Base-by-base conservation (phyloP, 1,140 invertebrate species). In the Delia radicum region DNA sequence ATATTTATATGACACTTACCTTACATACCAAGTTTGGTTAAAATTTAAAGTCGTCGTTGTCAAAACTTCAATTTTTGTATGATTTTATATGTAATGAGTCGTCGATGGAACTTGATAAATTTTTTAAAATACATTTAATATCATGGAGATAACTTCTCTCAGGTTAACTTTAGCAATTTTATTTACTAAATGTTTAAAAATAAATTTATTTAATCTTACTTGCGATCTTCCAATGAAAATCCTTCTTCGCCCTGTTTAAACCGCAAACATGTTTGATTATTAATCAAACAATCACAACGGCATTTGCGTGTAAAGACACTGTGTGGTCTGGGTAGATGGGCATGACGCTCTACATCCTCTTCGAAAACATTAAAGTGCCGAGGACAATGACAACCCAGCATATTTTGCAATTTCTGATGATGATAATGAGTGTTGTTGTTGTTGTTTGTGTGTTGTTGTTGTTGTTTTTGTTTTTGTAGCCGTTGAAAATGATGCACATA, bases 241-340 rank as follows among this genome's bases (percentile, higher is more conserved):
- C 83, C 83, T 74, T 85, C 83, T 6, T 80, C 81, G 27, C 83
- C 83, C 28, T 83, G 82, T 74, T 85, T 84, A 21, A 85, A 67
- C 26, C 83, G 79, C 74, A 81, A 79, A 77, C 83, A 85, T 10
- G 79, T 80, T 6, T 67, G 27, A 79, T 85, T 76, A 48, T 46
- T 82, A n/a, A 80, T 76, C 26, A 79, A 78, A 71, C 83, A 85
- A 63, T 85, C 83, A 69, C 83, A 85, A 74, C 81, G 79, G 69
- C 83, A 85, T 18, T 76, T 77, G 26, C 13, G 61, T 4, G 31
- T 48, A 7, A 55, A 74, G 13, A 65, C 65, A 67, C 24, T 42
- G 37, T 31, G 33, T 33, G 42, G 55, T 78, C 27, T 33, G 13
- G 29, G 73, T 24, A 13, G 18, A 62, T 76, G n/a, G 3, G 13